These are phyloP conservation scores for Iphiclides podalirius DNA, from an alignment of 2,888 invertebrate genomes.

Conservation along the genomic window DNA sequence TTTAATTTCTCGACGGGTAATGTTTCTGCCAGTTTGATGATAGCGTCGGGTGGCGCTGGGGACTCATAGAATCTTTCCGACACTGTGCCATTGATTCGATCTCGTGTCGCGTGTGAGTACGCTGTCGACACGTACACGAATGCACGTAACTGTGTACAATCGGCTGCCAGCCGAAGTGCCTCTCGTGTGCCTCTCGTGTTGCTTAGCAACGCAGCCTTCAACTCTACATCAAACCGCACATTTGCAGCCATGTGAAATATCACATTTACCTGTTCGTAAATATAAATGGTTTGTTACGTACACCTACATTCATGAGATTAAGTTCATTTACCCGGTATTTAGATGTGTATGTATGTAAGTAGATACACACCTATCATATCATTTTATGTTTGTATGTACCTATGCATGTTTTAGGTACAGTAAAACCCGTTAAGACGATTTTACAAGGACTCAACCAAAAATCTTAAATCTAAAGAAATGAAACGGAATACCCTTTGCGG, in stretches of 20 bases:
- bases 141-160: conserved; percentile 4
- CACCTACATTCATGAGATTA: too few relatives aligned
- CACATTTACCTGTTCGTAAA: conserved; percentile 37
- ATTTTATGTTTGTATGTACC: too few relatives aligned
- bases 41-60: conserved; percentile 6
- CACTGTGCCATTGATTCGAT: conserved; percentile 6
- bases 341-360: too few relatives aligned
- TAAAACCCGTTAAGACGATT: too few relatives aligned
- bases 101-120: conserved; percentile 14
- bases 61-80: conserved; percentile 5
- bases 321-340: too few relatives aligned
- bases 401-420: too few relatives aligned
- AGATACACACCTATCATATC: too few relatives aligned
- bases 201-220: conserved; percentile 7
- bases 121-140: conserved; percentile 21
- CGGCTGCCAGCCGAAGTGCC: conserved; percentile 13
- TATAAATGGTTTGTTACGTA: too few relatives aligned
- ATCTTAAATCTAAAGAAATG: too few relatives aligned
- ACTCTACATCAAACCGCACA: conserved; percentile 87
- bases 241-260: conserved; percentile 61
- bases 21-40: conserved; percentile 17
- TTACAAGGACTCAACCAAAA: too few relatives aligned
- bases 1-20: conserved; percentile 1
- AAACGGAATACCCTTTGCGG: too few relatives aligned
- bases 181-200: conserved; percentile 14